phyloP scores from a whole-genome alignment of 2,888 invertebrate genomes.

The Homarus gammarus region DNA sequence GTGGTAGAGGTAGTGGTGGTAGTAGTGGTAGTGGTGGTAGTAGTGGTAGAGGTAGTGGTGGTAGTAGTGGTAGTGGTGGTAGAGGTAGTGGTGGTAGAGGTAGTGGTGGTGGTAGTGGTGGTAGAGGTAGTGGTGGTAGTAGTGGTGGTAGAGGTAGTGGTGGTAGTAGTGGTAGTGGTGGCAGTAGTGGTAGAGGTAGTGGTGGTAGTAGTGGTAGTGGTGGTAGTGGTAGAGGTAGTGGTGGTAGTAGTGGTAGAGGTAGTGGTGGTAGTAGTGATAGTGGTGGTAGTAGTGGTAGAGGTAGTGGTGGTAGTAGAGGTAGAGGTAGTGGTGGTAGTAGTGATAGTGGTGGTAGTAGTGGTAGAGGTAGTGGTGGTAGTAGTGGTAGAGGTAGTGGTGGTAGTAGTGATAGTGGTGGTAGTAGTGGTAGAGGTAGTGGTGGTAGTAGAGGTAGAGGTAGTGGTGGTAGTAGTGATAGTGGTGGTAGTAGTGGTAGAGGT shows the following conservation, averaged over 20 bases:
- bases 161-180: neutral
- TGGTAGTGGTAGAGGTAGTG: neutral
- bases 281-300: no score
- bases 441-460: no score
- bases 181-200: neutral
- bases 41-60: neutral
- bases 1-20: neutral
- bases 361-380: no score
- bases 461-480: neutral
- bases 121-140: conserved; percentile 11
- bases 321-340: no score
- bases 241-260: neutral
- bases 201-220: neutral
- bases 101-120: conserved; percentile 4
- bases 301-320: no score
- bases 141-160: conserved; percentile 2
- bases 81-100: neutral
- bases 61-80: neutral
- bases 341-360: no score
- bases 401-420: no score
- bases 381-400: no score
- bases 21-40: no score
- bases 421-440: no score
- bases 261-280: no score
- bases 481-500: neutral